Conservation (phyloP, 2,797 vertebrate genomes). For the Morus bassanus region DNA sequence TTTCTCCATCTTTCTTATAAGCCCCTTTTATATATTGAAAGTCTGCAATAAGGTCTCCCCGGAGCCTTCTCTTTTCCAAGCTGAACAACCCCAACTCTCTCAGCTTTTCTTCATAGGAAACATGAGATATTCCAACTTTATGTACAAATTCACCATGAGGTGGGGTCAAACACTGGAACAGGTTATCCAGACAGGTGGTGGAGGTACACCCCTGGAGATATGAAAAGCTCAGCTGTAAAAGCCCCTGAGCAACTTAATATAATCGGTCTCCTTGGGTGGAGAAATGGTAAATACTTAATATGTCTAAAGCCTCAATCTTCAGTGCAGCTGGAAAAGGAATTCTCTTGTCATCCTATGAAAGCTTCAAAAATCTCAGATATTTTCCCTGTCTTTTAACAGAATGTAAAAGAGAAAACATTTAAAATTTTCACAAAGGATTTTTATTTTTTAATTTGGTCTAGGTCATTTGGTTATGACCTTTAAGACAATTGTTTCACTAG, state of each 20-base stretch:
- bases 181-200: not conserved
- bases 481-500: conserved; percentile 62
- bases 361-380: not conserved
- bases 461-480: conserved; percentile 62
- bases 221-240: not conserved
- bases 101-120: not conserved
- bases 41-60: not conserved
- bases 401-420: not conserved
- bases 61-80: not conserved
- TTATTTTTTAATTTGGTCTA: conserved; percentile 34
- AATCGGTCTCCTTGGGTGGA: not conserved
- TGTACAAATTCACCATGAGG: not conserved
- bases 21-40: not conserved
- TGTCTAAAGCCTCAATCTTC: not conserved
- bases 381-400: not conserved
- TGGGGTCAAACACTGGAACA: not conserved
- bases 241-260: not conserved
- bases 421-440: not conserved
- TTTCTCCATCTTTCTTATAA: not conserved
- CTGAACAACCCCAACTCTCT: not conserved
- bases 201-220: not conserved
- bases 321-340: not conserved
- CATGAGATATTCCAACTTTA: not conserved
- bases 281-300: not conserved
- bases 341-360: not conserved